Conservation (phyloP, 2,113 vertebrate genomes). For the Phodopus roborovskii region DNA sequence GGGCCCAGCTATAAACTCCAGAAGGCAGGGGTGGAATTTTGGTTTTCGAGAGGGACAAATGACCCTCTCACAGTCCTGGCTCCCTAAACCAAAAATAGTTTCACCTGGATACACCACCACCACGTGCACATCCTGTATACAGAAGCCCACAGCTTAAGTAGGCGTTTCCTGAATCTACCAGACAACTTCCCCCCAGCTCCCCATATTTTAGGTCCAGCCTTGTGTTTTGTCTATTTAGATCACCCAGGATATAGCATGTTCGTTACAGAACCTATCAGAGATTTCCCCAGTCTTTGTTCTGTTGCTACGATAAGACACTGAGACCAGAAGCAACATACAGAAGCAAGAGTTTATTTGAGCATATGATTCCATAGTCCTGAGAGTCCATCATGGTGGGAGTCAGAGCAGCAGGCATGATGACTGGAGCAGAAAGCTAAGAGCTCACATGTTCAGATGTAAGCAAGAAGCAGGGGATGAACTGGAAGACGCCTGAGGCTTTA, state of each 20-base stretch:
- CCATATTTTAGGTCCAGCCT: too few species aligned
- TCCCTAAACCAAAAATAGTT: background rate
- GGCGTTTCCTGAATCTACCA: background rate
- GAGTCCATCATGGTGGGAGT: background rate
- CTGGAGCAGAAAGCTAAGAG: background rate
- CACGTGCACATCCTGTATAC: accelerated
- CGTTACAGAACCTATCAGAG: accelerated
- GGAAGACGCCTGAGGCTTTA: background rate
- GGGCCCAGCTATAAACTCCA: accelerated
- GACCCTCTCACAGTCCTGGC: background rate
- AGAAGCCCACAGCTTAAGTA: background rate
- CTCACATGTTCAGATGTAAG: background rate
- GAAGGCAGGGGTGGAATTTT: background rate
- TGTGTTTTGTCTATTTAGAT: too few species aligned
- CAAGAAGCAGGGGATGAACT: background rate
- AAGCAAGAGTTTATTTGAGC: background rate
- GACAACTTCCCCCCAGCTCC: background rate
- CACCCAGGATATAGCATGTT: too few species aligned
- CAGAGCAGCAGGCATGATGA: background rate
- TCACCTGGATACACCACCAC: background rate
- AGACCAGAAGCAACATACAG: background rate
- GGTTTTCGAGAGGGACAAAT: background rate
- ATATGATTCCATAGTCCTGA: background rate
- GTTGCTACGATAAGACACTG: background rate
- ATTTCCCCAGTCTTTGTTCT: background rate